Evolutionary conservation across 2,888 invertebrate species (phyloP), one percentile per base, ranked within the genome.

Genomic region (Allygus modestus): DNA sequence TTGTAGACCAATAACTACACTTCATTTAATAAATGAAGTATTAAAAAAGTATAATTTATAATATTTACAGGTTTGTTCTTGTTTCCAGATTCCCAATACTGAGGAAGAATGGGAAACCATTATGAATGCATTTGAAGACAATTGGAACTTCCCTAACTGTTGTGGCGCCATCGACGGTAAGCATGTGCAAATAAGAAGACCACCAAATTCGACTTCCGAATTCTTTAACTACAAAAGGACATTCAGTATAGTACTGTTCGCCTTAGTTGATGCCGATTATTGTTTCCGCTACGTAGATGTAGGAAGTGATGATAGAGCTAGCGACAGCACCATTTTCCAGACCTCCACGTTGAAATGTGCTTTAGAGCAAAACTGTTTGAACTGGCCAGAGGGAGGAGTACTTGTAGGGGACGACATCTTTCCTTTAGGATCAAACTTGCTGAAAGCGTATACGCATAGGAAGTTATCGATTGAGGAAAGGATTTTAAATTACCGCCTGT

Each of bases 241-340:
- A 28, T 75, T 31, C 51, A 82, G 82, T 33, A 75, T 82, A 5
- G 46, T 84, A 28, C 77, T 82, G 46, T 54, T 82, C 17, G 84
- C 75, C 15, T 20, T 75, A 20, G 65, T 84, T 23, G 82, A 84
- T 65, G 75, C 58, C 20, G 61, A 82, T 61, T 87, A 86, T 83
- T 83, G 82, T 51, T 87, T 87, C 65, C 46, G 20, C n/a, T n/a
- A n/a, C n/a, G n/a, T n/a, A n/a, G n/a, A n/a, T n/a, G n/a, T n/a
- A n/a, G n/a, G n/a, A n/a, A 82, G 69, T 58, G 33, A 79, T 54
- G 51, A 61, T 1, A 58, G 61, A 58, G 31, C 58, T 9, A 58
- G 31, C 33, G 81, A 81, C 61, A 23, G 81, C 23, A 51, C 31
- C n/a, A 61, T 81, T 20, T 81, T 81, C 17, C 31, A 31, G 31